Evolutionary conservation across 2,113 vertebrate genomes (phyloP).

Genomic region (Eudorcas thomsonii): DNA sequence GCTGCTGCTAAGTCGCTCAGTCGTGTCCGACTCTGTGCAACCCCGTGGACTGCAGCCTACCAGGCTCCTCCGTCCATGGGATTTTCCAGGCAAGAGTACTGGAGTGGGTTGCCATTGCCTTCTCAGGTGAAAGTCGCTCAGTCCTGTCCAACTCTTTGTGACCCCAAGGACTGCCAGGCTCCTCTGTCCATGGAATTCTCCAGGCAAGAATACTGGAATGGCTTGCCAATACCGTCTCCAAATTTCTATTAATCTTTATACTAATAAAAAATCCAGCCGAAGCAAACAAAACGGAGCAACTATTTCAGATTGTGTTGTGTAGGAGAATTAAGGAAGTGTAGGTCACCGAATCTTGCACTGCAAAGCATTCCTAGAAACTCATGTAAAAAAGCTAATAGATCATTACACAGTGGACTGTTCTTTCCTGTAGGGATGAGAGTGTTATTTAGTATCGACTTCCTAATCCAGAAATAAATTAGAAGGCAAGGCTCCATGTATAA

Average conservation of each 20-base stretch:
- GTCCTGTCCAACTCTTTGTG: not conserved
- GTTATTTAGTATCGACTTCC: not conserved
- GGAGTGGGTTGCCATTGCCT: too few species aligned
- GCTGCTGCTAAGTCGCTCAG: too few species aligned
- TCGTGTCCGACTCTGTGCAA: too few species aligned
- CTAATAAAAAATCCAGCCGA: not conserved
- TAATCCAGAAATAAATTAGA: not conserved
- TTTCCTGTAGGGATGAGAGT: not conserved
- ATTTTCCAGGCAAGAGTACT: too few species aligned
- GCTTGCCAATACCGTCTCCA: not conserved
- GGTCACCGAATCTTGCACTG: not conserved
- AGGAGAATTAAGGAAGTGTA: not conserved
- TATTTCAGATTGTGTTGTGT: not conserved
- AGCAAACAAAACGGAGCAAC: not conserved
- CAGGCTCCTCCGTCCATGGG: too few species aligned
- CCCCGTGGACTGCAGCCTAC: too few species aligned
- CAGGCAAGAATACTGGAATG: not conserved
- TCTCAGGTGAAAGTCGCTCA: not conserved
- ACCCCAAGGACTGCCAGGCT: not conserved
- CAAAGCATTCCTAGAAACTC: not conserved
- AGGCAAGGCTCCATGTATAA: not conserved
- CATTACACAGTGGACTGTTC: not conserved
- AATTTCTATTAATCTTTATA: not conserved
- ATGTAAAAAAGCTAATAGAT: not conserved
- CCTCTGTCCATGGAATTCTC: not conserved